These are phyloP conservation scores for Lota lota DNA, from an alignment of 2,113 vertebrate genomes.

Conservation along the genomic window DNA sequence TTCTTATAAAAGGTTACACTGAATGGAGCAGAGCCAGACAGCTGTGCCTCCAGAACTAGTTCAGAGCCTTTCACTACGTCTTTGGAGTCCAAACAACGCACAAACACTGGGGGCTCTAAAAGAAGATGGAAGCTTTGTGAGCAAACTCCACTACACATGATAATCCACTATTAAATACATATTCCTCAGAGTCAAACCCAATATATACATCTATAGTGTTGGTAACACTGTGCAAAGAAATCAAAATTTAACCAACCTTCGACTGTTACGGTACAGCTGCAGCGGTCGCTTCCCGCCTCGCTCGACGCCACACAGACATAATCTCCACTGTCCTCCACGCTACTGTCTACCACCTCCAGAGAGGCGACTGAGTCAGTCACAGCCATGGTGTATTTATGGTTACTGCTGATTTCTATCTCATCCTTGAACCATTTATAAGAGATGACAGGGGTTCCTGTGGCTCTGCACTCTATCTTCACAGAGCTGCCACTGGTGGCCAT, in stretches of 20 bases:
- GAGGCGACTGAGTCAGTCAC: slow-evolving; percentile 74
- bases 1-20: slow-evolving; percentile 90
- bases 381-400: slow-evolving; percentile 77
- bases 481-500: slow-evolving; percentile 81
- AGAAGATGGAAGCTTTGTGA: slow-evolving; percentile 20
- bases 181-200: not conserved
- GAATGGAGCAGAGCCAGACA: slow-evolving; percentile 88
- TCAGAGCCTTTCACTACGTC: slow-evolving; percentile 93
- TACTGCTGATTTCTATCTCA: slow-evolving; percentile 82
- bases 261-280: slow-evolving; percentile 83
- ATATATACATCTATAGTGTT: not conserved
- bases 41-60: slow-evolving; percentile 83
- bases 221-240: not conserved
- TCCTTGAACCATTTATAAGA: slow-evolving; percentile 90
- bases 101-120: slow-evolving; percentile 89
- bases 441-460: slow-evolving; percentile 88
- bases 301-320: slow-evolving; percentile 90
- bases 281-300: slow-evolving; percentile 91
- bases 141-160: not conserved
- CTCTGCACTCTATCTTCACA: slow-evolving; percentile 83
- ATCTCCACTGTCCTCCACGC: slow-evolving; percentile 85
- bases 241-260: slow-evolving; percentile 83
- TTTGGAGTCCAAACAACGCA: slow-evolving; percentile 83
- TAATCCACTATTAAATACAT: not conserved
- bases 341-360: slow-evolving; percentile 73